Evolutionary conservation across 2,888 invertebrate genomes (phyloP), one percentile per base, ranked within the genome.

Genomic region (Folsomia candida): DNA sequence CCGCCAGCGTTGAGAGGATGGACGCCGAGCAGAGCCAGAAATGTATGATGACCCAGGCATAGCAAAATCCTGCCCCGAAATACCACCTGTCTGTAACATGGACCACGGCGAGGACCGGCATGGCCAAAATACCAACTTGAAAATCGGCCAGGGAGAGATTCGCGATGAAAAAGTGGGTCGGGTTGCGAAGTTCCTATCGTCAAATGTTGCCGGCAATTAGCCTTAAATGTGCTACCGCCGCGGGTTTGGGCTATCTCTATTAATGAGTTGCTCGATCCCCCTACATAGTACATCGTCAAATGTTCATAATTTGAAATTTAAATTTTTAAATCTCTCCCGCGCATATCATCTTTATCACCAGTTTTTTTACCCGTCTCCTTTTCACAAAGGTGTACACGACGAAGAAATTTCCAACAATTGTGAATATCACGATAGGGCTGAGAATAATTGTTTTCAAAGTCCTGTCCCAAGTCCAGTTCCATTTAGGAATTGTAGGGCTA

Each of bases 141-240:
- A 76, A 73, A 64, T 77, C 77, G 9, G 77, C 77, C 2, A 73
- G 20, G 2, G 77, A 69, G 1, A 77, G 61, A 51, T 77, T 77
- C 1, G 74, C 75, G 14, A 77, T 70, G 37, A 77, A 58, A 37
- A 51, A 71, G 37, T 76, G 71, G 2, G 76, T 76, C 20, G 76
- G 73, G 1, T 70, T 63, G 0, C 71, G 68, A 2, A 74, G 63
- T n/a, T 60, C 61, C 18, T 37, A 51, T 18, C 64, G 67, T 26
- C 18, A n/a, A n/a, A n/a, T n/a, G n/a, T n/a, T n/a, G n/a, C n/a
- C n/a, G n/a, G n/a, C n/a, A n/a, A n/a, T n/a, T n/a, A n/a, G n/a
- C n/a, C n/a, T n/a, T n/a, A n/a, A n/a, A n/a, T n/a, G n/a, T n/a
- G n/a, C n/a, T n/a, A n/a, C n/a, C n/a, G n/a, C n/a, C n/a, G n/a